Percentiles rank a stretch among this genome's conserved stretches.
Evolutionary conservation across 2,888 invertebrate genomes (phyloP).

Genomic region (Rhabditoides inermis): DNA sequence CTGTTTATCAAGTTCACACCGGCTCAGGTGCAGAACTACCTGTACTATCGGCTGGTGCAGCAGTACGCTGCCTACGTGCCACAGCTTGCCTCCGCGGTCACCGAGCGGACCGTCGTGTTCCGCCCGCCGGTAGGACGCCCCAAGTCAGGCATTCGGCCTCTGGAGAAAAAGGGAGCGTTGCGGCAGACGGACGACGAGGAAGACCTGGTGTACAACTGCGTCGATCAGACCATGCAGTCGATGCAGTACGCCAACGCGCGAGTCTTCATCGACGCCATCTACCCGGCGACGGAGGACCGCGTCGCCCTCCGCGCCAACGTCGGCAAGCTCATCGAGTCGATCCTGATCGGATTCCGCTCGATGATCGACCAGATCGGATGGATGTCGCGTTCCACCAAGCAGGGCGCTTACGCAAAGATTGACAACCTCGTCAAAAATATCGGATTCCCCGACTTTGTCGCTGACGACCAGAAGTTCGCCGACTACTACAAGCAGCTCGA

Average conservation of each 20-base stretch:
- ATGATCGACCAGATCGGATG: conserved; percentile 45
- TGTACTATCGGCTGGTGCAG: conserved; percentile 27
- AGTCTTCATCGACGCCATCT: conserved; percentile 37
- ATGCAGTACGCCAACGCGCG: conserved; percentile 42
- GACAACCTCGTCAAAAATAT: conserved; percentile 42
- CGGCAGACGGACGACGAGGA: too few species aligned
- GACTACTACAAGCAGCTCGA: conserved; percentile 27
- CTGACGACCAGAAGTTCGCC: conserved; percentile 25
- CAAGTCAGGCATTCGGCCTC: too few species aligned
- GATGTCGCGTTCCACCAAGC: conserved; percentile 39
- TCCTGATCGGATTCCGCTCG: conserved; percentile 26
- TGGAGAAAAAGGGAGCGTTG: too few species aligned
- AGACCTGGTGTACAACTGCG: too few species aligned
- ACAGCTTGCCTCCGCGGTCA: conserved; percentile 16
- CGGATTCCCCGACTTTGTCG: conserved; percentile 41
- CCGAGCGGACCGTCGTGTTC: background rate
- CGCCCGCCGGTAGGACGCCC: background rate
- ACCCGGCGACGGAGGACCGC: conserved; percentile 19
- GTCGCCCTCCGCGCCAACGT: conserved; percentile 29
- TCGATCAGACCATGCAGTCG: too few species aligned
- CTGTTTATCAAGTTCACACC: conserved; percentile 6
- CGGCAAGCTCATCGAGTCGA: background rate
- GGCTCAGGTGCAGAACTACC: conserved; percentile 24
- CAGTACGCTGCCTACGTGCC: conserved; percentile 17
- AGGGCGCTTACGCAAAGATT: conserved; percentile 40